These are phyloP conservation scores for Clinocottus analis DNA, from an alignment of 2,113 vertebrate genomes.

Conservation along the genomic window DNA sequence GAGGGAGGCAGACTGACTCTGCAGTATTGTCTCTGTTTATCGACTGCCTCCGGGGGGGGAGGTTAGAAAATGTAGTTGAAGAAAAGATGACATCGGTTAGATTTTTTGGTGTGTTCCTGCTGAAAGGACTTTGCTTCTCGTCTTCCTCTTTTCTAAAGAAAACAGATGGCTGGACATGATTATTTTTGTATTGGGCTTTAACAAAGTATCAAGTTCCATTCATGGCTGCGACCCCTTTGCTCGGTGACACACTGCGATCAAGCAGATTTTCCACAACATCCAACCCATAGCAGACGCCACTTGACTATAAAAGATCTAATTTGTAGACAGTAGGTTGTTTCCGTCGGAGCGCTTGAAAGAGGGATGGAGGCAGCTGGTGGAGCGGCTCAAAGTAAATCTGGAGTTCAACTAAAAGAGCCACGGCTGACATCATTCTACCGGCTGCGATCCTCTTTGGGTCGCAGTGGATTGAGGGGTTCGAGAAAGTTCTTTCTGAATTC, in stretches of 20 bases:
- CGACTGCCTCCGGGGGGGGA: neutral
- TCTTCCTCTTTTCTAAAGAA: neutral
- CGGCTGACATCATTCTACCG: neutral
- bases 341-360: neutral
- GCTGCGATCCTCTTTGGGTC: neutral
- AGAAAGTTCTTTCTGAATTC: neutral
- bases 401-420: neutral
- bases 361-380: neutral
- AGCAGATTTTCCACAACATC: slow-evolving; percentile 7
- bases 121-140: neutral
- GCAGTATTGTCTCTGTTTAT: slow-evolving; percentile 35
- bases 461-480: neutral
- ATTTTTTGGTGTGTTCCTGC: neutral
- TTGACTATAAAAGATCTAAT: neutral
- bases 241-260: neutral
- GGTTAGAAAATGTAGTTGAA: slow-evolving; percentile 11
- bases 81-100: slow-evolving; percentile 11
- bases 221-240: too few relatives aligned
- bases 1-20: slow-evolving; percentile 36
- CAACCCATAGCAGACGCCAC: neutral
- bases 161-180: neutral
- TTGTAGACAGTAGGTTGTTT: neutral
- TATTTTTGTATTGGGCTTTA: neutral
- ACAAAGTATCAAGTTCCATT: neutral
- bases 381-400: neutral